A percentile compares a stretch with the other conserved stretches of the same genome.
Evolutionary conservation across 2,113 vertebrate genomes (phyloP).

Genomic region (Loxodonta africana): DNA sequence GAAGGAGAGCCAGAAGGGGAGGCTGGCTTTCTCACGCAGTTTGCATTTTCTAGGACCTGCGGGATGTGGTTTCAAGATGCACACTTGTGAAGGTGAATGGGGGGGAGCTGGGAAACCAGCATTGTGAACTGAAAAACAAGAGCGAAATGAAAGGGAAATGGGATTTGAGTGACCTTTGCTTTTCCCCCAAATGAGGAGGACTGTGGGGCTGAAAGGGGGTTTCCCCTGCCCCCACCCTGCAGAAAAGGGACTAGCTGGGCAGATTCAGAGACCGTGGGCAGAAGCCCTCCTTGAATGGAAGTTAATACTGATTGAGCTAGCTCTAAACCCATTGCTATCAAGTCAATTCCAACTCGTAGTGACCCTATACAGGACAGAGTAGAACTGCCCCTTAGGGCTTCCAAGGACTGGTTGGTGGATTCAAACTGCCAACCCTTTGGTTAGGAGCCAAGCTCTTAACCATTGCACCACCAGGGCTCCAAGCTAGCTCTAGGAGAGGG

Average conservation of each 20-base stretch:
- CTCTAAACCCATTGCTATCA: neutral
- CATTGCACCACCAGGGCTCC: too few relatives aligned
- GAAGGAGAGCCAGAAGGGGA: neutral
- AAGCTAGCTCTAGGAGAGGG: neutral
- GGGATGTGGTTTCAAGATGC: conserved; percentile 22
- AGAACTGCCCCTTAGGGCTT: too few relatives aligned
- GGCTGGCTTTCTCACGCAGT: conserved; percentile 63
- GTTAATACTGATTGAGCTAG: neutral
- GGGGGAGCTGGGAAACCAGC: neutral
- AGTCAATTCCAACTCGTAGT: too few relatives aligned
- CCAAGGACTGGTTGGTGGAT: too few relatives aligned
- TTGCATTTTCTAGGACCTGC: conserved; percentile 44
- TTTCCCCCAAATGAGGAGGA: neutral
- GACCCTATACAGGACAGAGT: too few relatives aligned
- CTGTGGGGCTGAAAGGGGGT: neutral
- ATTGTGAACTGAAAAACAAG: conserved; percentile 32
- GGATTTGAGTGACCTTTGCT: neutral
- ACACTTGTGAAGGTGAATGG: conserved; percentile 56
- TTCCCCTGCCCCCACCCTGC: neutral
- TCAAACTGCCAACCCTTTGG: too few relatives aligned
- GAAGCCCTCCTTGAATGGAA: neutral
- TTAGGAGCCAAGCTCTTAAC: too few relatives aligned
- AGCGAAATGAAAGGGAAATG: neutral
- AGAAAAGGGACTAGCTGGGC: neutral
- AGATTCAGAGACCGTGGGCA: neutral